Evolutionary conservation across 2,888 invertebrate genomes (phyloP), one percentile per base, ranked within the genome.

Genomic region (Heliconius erato): DNA sequence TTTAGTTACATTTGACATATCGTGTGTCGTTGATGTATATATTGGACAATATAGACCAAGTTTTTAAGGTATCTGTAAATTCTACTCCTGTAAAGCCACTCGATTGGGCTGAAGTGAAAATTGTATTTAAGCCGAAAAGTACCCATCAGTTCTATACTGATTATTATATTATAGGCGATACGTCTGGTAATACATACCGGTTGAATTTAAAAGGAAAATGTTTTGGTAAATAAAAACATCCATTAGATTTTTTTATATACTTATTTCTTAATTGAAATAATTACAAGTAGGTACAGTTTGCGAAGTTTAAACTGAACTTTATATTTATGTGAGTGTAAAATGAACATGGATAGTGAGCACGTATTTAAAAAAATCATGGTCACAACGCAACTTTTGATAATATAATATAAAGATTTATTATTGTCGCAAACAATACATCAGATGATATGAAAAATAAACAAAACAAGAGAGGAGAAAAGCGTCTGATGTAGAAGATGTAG

Each of bases 101-200:
- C 12, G 90, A 92, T 4, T 87, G 83, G 67, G 93, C 90, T 0
- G 89, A 89, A 85, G 88, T 95, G 2, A 90, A 84, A 80, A 88
- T 95, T 67, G 69, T 88, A 6, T 96, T 94, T 85, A 92, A 87
- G 77, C 95, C 96, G 0, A 91, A 91, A 74, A 88, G 92, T 23
- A 88, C 92, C 0, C 92, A 91, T 0, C 94, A 94, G 85, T 91
- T 93, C 3, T 95, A 92, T 85, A 95, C 95, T 1, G 95, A 96
- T 69, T 95, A 96, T 87, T 96, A 90, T 69, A 86, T 94, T 4
- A 88, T 96, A 71, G 94, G 94, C 67, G 94, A 95, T 82, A 92
- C 92, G 0, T 88, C 86, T 63, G 92, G 92, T 2, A 92, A 92
- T 85, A 89, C 87, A 79, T 93, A 91, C 74, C 91, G 91, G 79